Base-by-base conservation (phyloP, 2,888 invertebrate genomes). In the Orthonychiurus folsomi region DNA sequence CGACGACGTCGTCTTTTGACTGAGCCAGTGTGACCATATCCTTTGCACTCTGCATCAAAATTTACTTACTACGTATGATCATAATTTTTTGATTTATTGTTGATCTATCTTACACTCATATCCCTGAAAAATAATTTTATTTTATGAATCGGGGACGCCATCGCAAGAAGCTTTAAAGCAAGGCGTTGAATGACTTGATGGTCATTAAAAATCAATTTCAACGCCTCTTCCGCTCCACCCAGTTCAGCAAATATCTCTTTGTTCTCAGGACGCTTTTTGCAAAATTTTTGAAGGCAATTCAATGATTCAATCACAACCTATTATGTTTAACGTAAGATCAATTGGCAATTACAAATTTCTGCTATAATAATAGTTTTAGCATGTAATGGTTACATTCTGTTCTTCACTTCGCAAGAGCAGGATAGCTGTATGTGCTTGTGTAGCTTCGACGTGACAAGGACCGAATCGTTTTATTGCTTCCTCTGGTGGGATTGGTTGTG, bases 391-490 rank as follows among this genome's bases (percentile, higher is more conserved):
- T 63, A 68, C 68, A 63, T 71, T 61, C 15, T 27, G 12, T 53
- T 72, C 72, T 9, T 63, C 66, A 56, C 67, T 69, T 37, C 69
- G 66, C 47, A 72, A 52, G 56, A 72, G 59, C 20, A 72, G 56
- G 53, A 72, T 68, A 1, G 70, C 70, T 0, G 70, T 70, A 3
- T 59, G 28, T 18, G 69, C 65, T 56, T 69, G 65, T 37, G 61
- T 64, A 18, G 65, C 63, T 9, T 70, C 71, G 47, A 70, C 61
- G 28, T 66, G 53, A 15, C 62, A 61, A 1, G 69, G 70, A 18
- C 70, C 71, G 61, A 70, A 71, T 59, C 59, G 61, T 59, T 64
- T 63, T 1, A 66, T 12, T 3, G 56, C 59, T 5, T 66, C 67
- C 50, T 68, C 65, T 18, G 63, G 60, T 1, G 65, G 50, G 12